These are phyloP conservation scores for Anas platyrhynchos DNA, from an alignment of 2,113 vertebrate species.

Conservation along the genomic window DNA sequence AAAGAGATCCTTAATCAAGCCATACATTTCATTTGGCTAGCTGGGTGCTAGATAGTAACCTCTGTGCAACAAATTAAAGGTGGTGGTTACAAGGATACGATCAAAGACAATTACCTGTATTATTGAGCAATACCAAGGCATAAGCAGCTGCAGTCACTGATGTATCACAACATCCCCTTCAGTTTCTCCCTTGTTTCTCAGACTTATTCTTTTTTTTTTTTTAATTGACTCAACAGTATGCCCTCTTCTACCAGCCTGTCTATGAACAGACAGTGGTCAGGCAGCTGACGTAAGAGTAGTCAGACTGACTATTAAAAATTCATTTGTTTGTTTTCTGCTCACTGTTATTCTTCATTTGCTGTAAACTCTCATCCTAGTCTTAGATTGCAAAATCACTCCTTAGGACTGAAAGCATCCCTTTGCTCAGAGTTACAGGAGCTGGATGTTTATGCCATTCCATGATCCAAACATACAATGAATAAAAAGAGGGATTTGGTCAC, in stretches of 20 bases:
- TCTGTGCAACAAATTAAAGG: slow-evolving; percentile 46
- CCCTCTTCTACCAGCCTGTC: not conserved
- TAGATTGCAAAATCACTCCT: not conserved
- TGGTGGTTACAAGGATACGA: slow-evolving; percentile 33
- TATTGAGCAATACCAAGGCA: not conserved
- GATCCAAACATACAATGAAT: not conserved
- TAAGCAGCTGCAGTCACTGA: not conserved
- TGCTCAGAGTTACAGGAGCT: not conserved
- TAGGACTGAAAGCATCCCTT: not conserved
- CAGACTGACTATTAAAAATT: not conserved
- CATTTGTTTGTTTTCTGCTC: not conserved
- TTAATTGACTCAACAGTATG: not conserved
- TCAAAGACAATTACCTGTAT: slow-evolving; percentile 40
- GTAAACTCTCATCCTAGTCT: not conserved
- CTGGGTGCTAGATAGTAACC: slow-evolving; percentile 63
- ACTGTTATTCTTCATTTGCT: not conserved
- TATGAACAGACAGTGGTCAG: not conserved
- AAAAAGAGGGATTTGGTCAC: not conserved
- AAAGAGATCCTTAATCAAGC: slow-evolving; percentile 82
- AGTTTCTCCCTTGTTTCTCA: not conserved
- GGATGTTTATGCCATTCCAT: not conserved
- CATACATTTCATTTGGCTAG: slow-evolving; percentile 81
- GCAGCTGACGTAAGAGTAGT: not conserved
- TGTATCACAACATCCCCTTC: not conserved
- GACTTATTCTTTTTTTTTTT: not conserved